A percentile compares a stretch with the other conserved stretches of the same genome.
Evolutionary conservation across 2,888 invertebrate species (phyloP).

Genomic region (Lumbricus terrestris): DNA sequence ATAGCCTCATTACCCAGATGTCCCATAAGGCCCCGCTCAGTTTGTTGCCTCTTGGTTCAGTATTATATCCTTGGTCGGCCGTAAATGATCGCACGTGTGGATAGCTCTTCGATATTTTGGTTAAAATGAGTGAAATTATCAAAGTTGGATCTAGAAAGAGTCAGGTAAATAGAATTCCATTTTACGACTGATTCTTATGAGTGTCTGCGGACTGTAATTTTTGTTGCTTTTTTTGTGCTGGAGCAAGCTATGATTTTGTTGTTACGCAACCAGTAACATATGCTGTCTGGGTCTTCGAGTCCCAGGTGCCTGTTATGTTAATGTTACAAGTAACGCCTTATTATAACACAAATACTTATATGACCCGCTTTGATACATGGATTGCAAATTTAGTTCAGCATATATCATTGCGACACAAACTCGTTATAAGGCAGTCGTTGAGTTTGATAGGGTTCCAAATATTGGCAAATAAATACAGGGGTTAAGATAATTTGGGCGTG

Average conservation of each 20-base stretch:
- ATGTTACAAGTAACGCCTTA: neutral
- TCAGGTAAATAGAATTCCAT: conserved; percentile 9
- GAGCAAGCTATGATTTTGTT: neutral
- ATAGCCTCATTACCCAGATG: neutral
- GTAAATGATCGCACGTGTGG: neutral
- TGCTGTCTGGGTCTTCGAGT: neutral
- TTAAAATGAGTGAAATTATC: neutral
- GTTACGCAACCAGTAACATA: neutral
- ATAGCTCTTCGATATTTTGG: neutral
- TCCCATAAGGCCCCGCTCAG: neutral
- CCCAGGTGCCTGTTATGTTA: neutral
- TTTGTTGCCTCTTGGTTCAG: neutral
- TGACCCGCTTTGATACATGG: too few relatives aligned
- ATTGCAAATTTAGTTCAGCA: too few relatives aligned
- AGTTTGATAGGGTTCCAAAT: too few relatives aligned
- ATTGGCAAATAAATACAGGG: too few relatives aligned
- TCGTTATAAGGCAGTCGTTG: too few relatives aligned
- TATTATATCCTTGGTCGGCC: rapidly evolving
- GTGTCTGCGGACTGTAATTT: neutral
- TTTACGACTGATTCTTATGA: neutral
- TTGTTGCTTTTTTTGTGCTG: neutral
- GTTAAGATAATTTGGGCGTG: too few relatives aligned
- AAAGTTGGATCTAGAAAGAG: conserved; percentile 30
- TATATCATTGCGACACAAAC: too few relatives aligned
- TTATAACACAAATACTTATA: too few relatives aligned